Evolutionary conservation across 2,888 invertebrate genomes (phyloP), one percentile per base, ranked within the genome.

Genomic region (Orthosia incerta): DNA sequence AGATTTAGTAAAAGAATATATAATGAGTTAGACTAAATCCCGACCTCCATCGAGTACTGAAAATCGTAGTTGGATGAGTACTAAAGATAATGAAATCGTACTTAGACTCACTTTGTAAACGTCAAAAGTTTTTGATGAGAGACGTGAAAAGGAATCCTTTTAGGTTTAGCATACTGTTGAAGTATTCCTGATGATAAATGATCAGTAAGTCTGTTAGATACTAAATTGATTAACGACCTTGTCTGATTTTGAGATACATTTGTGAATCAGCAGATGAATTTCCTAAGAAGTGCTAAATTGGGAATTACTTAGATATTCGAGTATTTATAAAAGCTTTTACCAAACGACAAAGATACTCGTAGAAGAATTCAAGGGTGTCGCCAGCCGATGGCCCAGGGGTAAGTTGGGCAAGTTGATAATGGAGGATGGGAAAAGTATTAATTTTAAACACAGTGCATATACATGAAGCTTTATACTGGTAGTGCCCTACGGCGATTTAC

Each of bases 181-280:
- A 46, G 5, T 16, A 18, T 31, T 69, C 62, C 62, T 4, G 20
- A 62, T 68, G 46, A 69, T 53, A 20, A 75, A 75, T 75, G 13
- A 46, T 51, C 23, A 57, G n/a, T 61, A 61, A 13, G 71, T 75
- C 13, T n/a, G 45, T 26, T 61, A 13, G 12, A 4, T 18, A 51
- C 13, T 61, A 12, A 23, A 48, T 31, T 75, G 61, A 75, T 75
- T 51, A 75, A 75, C 76, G 51, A 76, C 62, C 46, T 51, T 48
- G 48, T 18, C 51, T 1, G 4, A 50, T 60, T 66, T 59, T 45
- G 15, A 39, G 23, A 20, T 66, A 12, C 9, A 20, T 65, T 74
- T 39, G 20, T 53, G 23, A 51, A 65, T 48, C 53, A 20, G 46
- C n/a, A 53, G n/a, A 59, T 48, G 13, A 20, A 23, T 48, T 11